phyloP scores from a whole-genome alignment of 1,140 invertebrate species.

The Phortica variegata region DNA sequence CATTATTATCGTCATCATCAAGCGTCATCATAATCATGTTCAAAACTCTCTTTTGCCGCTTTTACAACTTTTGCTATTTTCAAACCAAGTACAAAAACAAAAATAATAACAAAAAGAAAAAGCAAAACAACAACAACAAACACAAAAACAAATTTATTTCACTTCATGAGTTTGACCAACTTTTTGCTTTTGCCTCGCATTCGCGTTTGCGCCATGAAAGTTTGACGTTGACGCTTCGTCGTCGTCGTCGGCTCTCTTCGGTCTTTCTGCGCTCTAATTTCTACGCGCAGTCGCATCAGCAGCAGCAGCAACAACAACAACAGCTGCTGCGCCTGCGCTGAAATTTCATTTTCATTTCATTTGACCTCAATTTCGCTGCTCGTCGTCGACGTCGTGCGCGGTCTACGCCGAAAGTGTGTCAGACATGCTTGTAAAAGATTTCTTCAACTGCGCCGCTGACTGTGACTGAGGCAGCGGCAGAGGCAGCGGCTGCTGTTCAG shows the following conservation, averaged over 20 bases:
- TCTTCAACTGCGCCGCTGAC: slow-evolving; percentile 17
- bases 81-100: too few relatives aligned
- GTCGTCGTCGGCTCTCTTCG: slow-evolving; percentile 1
- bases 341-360: slow-evolving; percentile 51
- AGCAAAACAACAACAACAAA: slow-evolving; percentile 3
- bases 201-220: slow-evolving; percentile 20
- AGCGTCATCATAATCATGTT: too few relatives aligned
- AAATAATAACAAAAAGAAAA: slow-evolving; percentile 18
- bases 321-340: slow-evolving; percentile 1
- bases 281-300: slow-evolving; percentile 33
- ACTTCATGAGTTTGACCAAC: slow-evolving; percentile 37
- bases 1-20: too few relatives aligned
- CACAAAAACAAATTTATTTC: slow-evolving; percentile 3
- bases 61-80: slow-evolving; percentile 38
- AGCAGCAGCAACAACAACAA: slow-evolving; percentile 10
- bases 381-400: too few relatives aligned
- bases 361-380: slow-evolving; percentile 50
- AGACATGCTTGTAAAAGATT: slow-evolving; percentile 27
- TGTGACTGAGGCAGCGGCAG: slow-evolving; percentile 26
- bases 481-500: too few relatives aligned
- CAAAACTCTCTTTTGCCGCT: slow-evolving; percentile 2
- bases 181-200: slow-evolving; percentile 23
- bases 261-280: slow-evolving; percentile 36
- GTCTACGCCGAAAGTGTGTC: slow-evolving; percentile 41
- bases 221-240: slow-evolving; percentile 17